Conservation (phyloP, 64 coral and sea anemone species). For the Anthopleura sola region DNA sequence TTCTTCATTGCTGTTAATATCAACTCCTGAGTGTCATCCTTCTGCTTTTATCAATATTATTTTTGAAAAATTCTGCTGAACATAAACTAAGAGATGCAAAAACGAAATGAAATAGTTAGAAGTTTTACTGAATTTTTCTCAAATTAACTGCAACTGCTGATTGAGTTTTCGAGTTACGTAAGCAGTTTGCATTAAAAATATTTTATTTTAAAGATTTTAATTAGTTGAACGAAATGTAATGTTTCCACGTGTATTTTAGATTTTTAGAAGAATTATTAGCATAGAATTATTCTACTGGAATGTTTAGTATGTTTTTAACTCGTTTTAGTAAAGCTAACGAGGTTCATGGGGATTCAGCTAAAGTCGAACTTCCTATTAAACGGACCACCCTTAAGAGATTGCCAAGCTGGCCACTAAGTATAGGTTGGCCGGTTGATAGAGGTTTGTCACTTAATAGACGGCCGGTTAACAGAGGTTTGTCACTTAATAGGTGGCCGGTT, state of each 20-base stretch:
- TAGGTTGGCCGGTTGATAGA: too few species aligned
- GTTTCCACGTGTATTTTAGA: background rate
- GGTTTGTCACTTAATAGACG: too few species aligned
- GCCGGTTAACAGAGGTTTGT: too few species aligned
- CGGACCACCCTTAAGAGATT: too few species aligned
- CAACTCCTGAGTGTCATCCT: background rate
- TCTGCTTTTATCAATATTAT: background rate
- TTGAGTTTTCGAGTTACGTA: background rate
- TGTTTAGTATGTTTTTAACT: background rate
- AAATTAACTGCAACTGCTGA: background rate
- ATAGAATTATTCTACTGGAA: background rate
- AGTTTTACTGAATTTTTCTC: background rate
- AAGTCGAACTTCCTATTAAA: too few species aligned
- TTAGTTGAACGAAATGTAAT: background rate
- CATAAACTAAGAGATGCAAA: background rate
- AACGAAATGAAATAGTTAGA: too few species aligned
- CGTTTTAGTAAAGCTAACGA: background rate
- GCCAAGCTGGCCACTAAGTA: too few species aligned
- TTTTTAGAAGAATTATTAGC: background rate
- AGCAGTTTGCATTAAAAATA: background rate
- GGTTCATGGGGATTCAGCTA: too few species aligned
- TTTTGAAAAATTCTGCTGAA: background rate
- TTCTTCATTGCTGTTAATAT: too few species aligned
- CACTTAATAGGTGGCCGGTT: too few species aligned
- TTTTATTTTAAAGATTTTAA: background rate